Base-by-base conservation (phyloP, 2,888 invertebrate species). In the Rugalucina vietnamica region DNA sequence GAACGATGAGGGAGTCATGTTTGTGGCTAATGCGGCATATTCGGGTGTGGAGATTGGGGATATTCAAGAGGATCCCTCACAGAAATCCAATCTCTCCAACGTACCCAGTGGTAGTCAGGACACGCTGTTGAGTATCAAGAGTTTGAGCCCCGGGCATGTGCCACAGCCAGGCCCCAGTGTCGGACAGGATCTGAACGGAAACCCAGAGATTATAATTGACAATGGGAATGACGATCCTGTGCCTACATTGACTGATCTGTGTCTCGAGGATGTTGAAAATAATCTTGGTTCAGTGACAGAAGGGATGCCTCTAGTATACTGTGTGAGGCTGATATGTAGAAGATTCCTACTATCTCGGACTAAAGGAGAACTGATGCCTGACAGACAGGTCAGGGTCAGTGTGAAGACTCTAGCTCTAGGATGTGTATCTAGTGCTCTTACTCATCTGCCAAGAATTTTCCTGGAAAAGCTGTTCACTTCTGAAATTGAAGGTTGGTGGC, bases 351-450 rank as follows among this genome's bases (percentile, higher is more conserved):
- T 98, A 37, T 96, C 96, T 21, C 97, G 97, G 0, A 95, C 80
- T 27, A 87, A 81, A 76, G 94, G 95, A 76, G 92, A 92, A 21
- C 88, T 94, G 60, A 96, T 97, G 72, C 95, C 97, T 1, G 98
- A 98, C 93, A 96, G 96, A 94, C 95, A 95, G 32, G 97, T 97
- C 49, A 96, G 99, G 49, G 98, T 99, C 39, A 98, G 98, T 81
- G 97, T 98, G 0, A 98, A 99, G 95, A 97, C 97, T 10, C 96
- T 98, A 50, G 97, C 98, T 0, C 94, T 99, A n/a, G 96, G 96
- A 77, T 98, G 98, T 93, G 94, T 99, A 32, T 96, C 97, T 0
- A 97, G 97, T 89, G 96, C 98, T 77, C 95, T 98, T 49, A 96
- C 96, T 54, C 94, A 98, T 34, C 96, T 96, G 91, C 98, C 99